A percentile compares a stretch with the other conserved stretches of the same genome.
Conservation (phyloP, 2,113 vertebrate species). For the Leptocoma aspasia region DNA sequence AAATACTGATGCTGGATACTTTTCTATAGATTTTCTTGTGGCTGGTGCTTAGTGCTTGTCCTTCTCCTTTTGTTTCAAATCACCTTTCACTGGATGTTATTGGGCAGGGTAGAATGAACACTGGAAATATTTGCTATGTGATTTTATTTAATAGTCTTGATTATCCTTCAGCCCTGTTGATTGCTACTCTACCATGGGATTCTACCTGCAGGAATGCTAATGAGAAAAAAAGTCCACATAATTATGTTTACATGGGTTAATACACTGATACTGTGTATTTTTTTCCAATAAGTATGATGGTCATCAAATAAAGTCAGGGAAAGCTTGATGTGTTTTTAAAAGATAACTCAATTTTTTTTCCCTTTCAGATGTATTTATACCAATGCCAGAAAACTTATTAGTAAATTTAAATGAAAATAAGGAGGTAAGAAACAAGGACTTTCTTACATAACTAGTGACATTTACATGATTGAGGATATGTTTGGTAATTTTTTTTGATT, state of each 20-base stretch:
- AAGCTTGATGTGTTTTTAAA: background rate
- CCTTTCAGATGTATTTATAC: constrained; percentile 94
- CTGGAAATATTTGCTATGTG: background rate
- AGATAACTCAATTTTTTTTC: background rate
- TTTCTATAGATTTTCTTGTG: background rate
- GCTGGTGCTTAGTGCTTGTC: background rate
- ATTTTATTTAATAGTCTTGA: background rate
- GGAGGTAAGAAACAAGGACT: constrained; percentile 86
- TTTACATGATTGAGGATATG: background rate
- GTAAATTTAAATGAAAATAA: constrained; percentile 97
- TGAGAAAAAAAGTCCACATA: background rate
- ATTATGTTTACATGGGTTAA: background rate
- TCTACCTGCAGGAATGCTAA: background rate
- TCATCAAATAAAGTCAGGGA: background rate
- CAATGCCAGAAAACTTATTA: constrained; percentile 95
- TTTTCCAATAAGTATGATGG: background rate
- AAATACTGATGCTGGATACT: background rate
- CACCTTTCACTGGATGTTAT: background rate
- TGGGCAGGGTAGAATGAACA: background rate
- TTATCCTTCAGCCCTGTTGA: background rate
- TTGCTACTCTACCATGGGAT: background rate
- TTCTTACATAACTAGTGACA: background rate
- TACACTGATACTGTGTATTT: background rate
- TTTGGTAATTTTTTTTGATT: background rate
- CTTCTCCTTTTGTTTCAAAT: background rate